Percentiles rank a stretch among this genome's conserved stretches.
phyloP scores from a whole-genome alignment of 1,140 invertebrate species.

The Diachasma alloeum region DNA sequence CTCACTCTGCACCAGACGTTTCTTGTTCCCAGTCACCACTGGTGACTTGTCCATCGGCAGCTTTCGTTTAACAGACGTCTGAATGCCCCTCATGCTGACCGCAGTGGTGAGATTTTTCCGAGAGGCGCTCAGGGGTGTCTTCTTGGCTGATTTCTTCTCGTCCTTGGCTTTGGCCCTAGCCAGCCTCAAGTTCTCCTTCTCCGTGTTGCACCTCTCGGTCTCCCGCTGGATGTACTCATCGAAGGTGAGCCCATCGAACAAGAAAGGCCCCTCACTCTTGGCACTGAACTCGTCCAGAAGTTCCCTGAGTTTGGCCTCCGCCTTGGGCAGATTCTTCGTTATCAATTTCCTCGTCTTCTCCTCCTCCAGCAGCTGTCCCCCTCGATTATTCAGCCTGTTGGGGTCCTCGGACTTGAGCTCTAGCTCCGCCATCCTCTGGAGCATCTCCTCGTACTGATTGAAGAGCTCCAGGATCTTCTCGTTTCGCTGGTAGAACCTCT shows the following conservation, averaged over 20 bases:
- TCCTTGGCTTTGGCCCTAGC: conserved; percentile 54
- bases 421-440: conserved; percentile 74
- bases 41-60: conserved; percentile 48
- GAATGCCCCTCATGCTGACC: conserved; percentile 36
- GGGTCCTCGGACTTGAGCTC: conserved; percentile 78
- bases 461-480: conserved; percentile 72
- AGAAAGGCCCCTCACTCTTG: conserved; percentile 65
- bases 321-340: conserved; percentile 73
- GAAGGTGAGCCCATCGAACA: conserved; percentile 68
- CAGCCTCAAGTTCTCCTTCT: conserved; percentile 35
- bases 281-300: conserved; percentile 67
- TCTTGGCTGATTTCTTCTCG: conserved; percentile 46
- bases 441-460: conserved; percentile 70
- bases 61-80: conserved; percentile 50
- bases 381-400: conserved; percentile 83
- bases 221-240: conserved; percentile 55
- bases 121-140: conserved; percentile 50
- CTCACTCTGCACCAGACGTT: conserved; percentile 36
- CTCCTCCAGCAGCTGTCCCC: conserved; percentile 82
- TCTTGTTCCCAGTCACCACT: conserved; percentile 36
- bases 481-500: conserved; percentile 73
- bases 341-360: conserved; percentile 83
- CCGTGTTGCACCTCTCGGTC: conserved; percentile 29
- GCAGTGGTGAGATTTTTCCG: conserved; percentile 41
- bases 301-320: conserved; percentile 70